These are phyloP conservation scores for Catharus bicknelli DNA, from an alignment of 2,113 vertebrate genomes.

Conservation along the genomic window DNA sequence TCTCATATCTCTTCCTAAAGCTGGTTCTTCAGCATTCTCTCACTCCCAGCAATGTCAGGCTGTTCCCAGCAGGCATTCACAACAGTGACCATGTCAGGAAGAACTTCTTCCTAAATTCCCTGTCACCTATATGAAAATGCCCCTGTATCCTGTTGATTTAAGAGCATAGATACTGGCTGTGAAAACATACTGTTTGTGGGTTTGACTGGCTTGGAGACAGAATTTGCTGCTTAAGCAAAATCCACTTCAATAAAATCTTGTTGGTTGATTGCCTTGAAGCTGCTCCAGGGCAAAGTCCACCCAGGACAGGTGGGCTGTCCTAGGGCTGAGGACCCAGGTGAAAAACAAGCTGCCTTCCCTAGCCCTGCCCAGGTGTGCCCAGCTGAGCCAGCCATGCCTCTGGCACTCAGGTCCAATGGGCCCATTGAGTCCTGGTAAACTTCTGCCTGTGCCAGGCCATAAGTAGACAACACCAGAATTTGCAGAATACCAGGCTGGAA, in stretches of 20 bases:
- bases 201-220: not conserved
- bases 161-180: not conserved
- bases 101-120: not conserved
- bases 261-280: not conserved
- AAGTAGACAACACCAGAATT: not conserved
- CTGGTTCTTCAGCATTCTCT: not conserved
- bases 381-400: not conserved
- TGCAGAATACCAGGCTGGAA: not conserved
- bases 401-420: not conserved
- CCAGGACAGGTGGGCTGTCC: not conserved
- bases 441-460: not conserved
- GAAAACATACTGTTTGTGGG: not conserved
- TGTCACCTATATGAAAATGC: not conserved
- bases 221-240: not conserved
- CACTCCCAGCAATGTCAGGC: not conserved
- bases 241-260: not conserved
- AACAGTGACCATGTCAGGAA: not conserved
- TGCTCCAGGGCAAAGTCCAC: not conserved
- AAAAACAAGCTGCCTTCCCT: not conserved
- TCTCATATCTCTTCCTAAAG: not conserved
- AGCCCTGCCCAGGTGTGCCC: not conserved
- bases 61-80: not conserved
- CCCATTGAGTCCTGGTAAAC: not conserved
- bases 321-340: rapidly evolving
- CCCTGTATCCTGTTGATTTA: not conserved